Base-by-base conservation (phyloP, 2,113 vertebrate species). In the Hydrochoerus hydrochaeris region DNA sequence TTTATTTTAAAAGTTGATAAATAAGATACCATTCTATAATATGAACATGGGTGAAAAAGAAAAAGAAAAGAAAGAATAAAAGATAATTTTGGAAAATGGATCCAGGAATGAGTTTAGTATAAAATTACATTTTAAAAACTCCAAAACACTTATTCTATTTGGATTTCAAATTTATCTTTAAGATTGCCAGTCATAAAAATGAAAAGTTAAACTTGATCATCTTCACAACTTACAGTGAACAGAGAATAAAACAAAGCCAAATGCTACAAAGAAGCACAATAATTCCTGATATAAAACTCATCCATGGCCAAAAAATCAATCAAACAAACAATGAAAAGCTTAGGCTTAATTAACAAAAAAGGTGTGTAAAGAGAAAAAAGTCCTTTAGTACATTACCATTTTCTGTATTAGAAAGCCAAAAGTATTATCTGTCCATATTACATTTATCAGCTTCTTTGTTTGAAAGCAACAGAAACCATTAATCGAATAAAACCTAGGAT, bases 161-260 rank as follows among this genome's bases (percentile, higher is more conserved):
- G 78, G 12, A 28, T 80, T 92, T 92, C 20, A 67, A 78, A 81
- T 88, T 90, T 96, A 83, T 71, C 88, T 91, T 89, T 86, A 83
- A 78, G 24, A 16, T 89, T 78, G 75, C n/a, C 62, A 65, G 5
- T 69, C 32, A 90, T 78, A 16, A 88, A 90, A 88, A 93, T 69
- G 75, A 91, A 91, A 80, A 91, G 20, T 86, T 26, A 91, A 96
- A 10, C 52, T 95, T 90, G 24, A 95, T 94, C 54, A 87, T 38
- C 32, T 86, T 89, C 5, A 84, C 26, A 80, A 44, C 5, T 83
- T 26, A 90, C 54, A 22, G 28, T 77, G 5, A 77, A 3, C 14
- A 82, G 32, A 88, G 92, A 95, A 82, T 71, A 90, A 92, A 88
- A 71, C 7, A 12, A 90, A 92, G 14, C 3, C 67, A 96, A 94